Evolutionary conservation across 2,797 vertebrate genomes (phyloP).

Genomic region (Takifugu rubripes): DNA sequence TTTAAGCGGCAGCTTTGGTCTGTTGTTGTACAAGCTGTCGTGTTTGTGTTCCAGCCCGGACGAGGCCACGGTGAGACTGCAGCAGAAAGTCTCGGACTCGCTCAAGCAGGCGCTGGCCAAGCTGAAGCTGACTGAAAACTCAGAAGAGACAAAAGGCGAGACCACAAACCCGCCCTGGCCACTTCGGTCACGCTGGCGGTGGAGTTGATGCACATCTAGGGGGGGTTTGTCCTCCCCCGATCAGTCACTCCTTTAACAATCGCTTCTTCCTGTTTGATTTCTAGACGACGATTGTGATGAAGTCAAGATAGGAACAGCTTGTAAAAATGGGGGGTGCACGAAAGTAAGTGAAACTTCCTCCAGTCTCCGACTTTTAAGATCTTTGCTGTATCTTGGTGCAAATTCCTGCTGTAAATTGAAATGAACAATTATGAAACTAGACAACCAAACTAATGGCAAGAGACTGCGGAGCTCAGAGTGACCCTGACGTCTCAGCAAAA

Average conservation of each 20-base stretch:
- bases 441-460: too few relatives aligned
- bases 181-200: conserved; percentile 47
- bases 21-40: neutral
- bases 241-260: conserved; percentile 44
- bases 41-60: conserved; percentile 77
- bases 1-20: neutral
- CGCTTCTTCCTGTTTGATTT: conserved; percentile 8
- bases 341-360: conserved; percentile 77
- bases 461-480: neutral
- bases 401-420: neutral
- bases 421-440: neutral
- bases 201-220: conserved; percentile 45
- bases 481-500: conserved; percentile 1
- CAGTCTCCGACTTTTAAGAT: neutral
- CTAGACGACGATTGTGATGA: conserved; percentile 88
- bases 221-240: conserved; percentile 37
- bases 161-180: conserved; percentile 3
- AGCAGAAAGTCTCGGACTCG: conserved; percentile 89
- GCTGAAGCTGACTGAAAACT: conserved; percentile 84
- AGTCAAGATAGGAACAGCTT: conserved; percentile 90
- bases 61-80: conserved; percentile 86
- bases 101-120: conserved; percentile 95
- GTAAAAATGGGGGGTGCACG: conserved; percentile 94
- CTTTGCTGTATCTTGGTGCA: neutral
- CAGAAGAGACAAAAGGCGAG: conserved; percentile 81